These are phyloP conservation scores for Lepidocolaptes lacrymiger DNA, from an alignment of 2,797 vertebrate species.

Conservation along the genomic window DNA sequence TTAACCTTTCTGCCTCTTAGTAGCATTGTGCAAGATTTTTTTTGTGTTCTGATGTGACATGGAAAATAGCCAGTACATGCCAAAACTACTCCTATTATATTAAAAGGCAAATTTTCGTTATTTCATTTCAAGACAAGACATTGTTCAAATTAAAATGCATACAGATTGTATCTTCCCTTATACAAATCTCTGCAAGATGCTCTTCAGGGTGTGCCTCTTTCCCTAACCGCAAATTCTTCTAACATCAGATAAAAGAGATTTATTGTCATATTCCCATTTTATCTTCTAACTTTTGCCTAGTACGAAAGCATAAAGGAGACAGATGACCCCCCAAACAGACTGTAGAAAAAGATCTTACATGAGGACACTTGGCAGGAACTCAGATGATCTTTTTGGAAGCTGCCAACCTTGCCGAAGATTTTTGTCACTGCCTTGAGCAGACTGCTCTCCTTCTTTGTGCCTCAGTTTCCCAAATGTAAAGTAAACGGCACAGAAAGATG, in stretches of 20 bases:
- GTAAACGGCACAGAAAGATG: not conserved
- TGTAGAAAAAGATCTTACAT: not conserved
- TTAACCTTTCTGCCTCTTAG: not conserved
- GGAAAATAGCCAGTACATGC: not conserved
- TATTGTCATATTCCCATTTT: constrained; percentile 22
- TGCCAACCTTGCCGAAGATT: not conserved
- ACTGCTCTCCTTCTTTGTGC: not conserved
- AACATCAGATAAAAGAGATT: constrained; percentile 59
- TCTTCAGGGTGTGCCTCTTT: constrained; percentile 48
- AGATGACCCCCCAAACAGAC: not conserved
- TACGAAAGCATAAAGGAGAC: constrained; percentile 25
- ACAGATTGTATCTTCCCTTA: constrained; percentile 42
- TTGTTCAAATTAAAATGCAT: constrained; percentile 48
- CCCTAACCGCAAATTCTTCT: constrained; percentile 2
- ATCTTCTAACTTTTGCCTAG: constrained; percentile 43
- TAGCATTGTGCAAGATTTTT: not conserved
- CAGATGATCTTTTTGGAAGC: not conserved
- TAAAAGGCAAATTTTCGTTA: constrained; percentile 41
- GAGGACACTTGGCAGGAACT: not conserved
- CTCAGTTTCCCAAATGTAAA: not conserved
- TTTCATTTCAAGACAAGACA: constrained; percentile 45
- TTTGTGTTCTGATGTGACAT: not conserved
- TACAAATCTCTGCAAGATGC: constrained; percentile 20
- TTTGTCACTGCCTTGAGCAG: not conserved
- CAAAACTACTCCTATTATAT: constrained; percentile 20